These are phyloP conservation scores for Myiopsitta monachus DNA, from an alignment of 2,113 vertebrate species.

Conservation along the genomic window DNA sequence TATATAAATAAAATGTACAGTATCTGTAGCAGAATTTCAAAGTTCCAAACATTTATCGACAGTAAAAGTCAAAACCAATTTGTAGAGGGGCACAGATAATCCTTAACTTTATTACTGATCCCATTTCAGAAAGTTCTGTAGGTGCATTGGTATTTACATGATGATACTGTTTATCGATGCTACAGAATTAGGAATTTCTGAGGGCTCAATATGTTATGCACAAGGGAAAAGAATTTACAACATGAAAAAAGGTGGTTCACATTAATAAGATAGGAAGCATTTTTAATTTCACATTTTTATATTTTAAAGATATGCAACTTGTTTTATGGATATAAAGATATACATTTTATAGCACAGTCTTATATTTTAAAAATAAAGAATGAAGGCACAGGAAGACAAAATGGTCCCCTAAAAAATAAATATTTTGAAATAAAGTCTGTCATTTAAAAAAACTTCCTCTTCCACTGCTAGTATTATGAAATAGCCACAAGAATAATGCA, in stretches of 20 bases:
- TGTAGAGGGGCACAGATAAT: not conserved
- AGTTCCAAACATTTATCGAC: not conserved
- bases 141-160: not conserved
- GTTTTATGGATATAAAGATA: not conserved
- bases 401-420: not conserved
- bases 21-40: not conserved
- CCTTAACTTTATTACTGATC: not conserved
- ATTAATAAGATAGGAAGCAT: not conserved
- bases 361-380: not conserved
- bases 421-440: not conserved
- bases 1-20: not conserved
- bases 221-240: not conserved
- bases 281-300: not conserved
- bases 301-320: not conserved
- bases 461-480: not conserved
- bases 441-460: not conserved
- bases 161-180: not conserved
- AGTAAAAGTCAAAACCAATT: not conserved
- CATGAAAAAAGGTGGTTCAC: not conserved
- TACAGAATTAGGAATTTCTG: not conserved
- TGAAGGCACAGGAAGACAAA: not conserved
- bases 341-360: not conserved
- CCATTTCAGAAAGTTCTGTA: not conserved
- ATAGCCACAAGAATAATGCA: not conserved
- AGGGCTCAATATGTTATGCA: not conserved